Percentiles rank a stretch among this genome's conserved stretches.
Conservation (phyloP, 1,140 invertebrate species). For the Drosophila ironensis region DNA sequence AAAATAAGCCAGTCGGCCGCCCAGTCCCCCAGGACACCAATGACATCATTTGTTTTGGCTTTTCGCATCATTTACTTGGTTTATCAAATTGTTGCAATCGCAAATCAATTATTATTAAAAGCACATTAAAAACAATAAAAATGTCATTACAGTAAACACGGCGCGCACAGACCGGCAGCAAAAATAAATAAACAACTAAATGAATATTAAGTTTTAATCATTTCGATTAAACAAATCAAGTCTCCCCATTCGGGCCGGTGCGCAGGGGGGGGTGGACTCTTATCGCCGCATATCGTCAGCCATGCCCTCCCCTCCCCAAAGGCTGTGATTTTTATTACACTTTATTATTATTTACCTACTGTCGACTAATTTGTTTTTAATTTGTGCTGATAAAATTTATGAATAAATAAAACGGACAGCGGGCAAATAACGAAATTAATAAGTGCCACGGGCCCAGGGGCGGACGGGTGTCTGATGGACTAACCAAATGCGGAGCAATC, state of each 20-base stretch:
- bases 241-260: slow-evolving; percentile 7
- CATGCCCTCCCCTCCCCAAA: neutral
- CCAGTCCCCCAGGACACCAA: neutral
- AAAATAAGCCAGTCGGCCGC: neutral
- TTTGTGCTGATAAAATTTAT: slow-evolving; percentile 77
- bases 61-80: slow-evolving; percentile 43
- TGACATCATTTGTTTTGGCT: slow-evolving; percentile 27
- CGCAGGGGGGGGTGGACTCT: too few relatives aligned
- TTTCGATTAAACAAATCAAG: slow-evolving; percentile 64
- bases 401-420: slow-evolving; percentile 67
- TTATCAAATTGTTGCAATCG: slow-evolving; percentile 67
- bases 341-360: slow-evolving; percentile 79
- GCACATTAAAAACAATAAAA: slow-evolving; percentile 77
- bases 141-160: slow-evolving; percentile 49
- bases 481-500: slow-evolving; percentile 10
- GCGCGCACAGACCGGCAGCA: neutral
- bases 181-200: slow-evolving; percentile 29
- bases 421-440: slow-evolving; percentile 75
- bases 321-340: slow-evolving; percentile 72
- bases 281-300: slow-evolving; percentile 58
- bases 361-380: slow-evolving; percentile 79
- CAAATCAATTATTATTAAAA: slow-evolving; percentile 78
- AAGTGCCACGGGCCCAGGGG: slow-evolving; percentile 29
- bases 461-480: neutral
- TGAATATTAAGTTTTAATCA: slow-evolving; percentile 65